Evolutionary conservation across 2,888 invertebrate species (phyloP).

Genomic region (Linnaemya vulpina): DNA sequence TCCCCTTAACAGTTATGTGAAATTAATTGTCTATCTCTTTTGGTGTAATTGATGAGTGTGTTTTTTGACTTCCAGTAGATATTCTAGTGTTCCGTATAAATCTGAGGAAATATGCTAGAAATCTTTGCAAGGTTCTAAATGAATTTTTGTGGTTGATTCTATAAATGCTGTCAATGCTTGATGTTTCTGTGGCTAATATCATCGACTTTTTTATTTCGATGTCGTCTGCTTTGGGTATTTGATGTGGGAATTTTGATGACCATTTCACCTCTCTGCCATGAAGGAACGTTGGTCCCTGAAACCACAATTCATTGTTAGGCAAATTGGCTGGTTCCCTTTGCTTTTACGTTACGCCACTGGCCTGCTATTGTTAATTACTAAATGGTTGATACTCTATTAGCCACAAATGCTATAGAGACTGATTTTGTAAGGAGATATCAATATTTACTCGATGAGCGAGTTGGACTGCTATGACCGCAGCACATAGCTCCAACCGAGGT

Average conservation of each 20-base stretch:
- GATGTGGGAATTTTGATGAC: not conserved
- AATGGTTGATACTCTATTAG: not conserved
- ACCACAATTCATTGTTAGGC: not conserved
- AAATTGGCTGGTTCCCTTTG: not conserved
- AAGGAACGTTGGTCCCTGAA: not conserved
- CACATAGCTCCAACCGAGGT: too few species aligned
- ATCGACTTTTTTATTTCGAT: not conserved
- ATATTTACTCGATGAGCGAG: not conserved
- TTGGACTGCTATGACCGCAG: not conserved
- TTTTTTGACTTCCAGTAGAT: too few species aligned
- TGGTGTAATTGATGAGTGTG: too few species aligned
- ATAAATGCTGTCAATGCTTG: not conserved
- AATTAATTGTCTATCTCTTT: too few species aligned
- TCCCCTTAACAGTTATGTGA: too few species aligned
- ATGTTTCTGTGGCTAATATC: too few species aligned
- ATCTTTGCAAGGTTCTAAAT: too few species aligned
- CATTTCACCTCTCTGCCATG: not conserved
- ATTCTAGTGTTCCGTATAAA: too few species aligned
- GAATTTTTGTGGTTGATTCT: too few species aligned
- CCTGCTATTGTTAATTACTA: not conserved
- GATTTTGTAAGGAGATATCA: not conserved
- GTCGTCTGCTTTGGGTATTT: not conserved
- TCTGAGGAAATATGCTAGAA: too few species aligned
- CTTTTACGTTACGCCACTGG: not conserved
- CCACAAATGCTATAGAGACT: not conserved